A percentile compares a stretch with the other conserved stretches of the same genome.
Evolutionary conservation across 2,888 invertebrate genomes (phyloP).

Genomic region (Drosophila colorata): DNA sequence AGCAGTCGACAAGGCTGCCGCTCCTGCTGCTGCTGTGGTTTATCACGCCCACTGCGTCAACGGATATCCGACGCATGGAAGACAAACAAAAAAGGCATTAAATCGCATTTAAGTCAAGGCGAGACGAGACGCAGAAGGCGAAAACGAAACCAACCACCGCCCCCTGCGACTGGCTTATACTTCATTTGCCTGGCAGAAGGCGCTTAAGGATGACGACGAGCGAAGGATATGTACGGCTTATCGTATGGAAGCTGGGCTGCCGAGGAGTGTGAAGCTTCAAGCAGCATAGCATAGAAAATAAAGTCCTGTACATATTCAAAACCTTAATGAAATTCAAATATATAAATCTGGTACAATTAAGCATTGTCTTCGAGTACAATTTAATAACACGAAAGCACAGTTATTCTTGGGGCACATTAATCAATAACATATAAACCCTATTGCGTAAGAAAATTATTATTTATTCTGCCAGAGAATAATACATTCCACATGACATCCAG

Average conservation of each 20-base stretch:
- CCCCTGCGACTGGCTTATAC: conserved; percentile 45
- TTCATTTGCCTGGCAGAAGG: conserved; percentile 46
- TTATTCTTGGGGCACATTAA: too few relatives aligned
- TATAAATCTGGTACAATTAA: neutral
- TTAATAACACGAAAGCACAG: too few relatives aligned
- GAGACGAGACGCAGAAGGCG: conserved; percentile 40
- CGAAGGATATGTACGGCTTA: conserved; percentile 46
- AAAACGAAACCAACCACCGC: conserved; percentile 31
- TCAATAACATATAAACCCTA: neutral
- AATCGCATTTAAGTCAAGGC: conserved; percentile 81
- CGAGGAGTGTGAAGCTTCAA: conserved; percentile 1
- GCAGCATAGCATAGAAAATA: conserved; percentile 1
- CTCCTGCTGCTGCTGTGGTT: conserved; percentile 52
- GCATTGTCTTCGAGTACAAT: too few relatives aligned
- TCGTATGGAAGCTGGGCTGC: conserved; percentile 17
- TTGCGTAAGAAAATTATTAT: too few relatives aligned
- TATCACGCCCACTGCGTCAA: conserved; percentile 77
- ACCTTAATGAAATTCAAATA: conserved; percentile 4
- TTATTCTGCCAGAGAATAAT: too few relatives aligned
- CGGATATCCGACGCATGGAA: conserved; percentile 80
- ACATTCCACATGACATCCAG: too few relatives aligned
- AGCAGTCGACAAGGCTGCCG: conserved; percentile 26
- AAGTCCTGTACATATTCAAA: conserved; percentile 13
- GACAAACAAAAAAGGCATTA: conserved; percentile 82
- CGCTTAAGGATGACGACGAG: conserved; percentile 32